phyloP scores from a whole-genome alignment of 2,113 vertebrate genomes.

The Parotia lawesii region DNA sequence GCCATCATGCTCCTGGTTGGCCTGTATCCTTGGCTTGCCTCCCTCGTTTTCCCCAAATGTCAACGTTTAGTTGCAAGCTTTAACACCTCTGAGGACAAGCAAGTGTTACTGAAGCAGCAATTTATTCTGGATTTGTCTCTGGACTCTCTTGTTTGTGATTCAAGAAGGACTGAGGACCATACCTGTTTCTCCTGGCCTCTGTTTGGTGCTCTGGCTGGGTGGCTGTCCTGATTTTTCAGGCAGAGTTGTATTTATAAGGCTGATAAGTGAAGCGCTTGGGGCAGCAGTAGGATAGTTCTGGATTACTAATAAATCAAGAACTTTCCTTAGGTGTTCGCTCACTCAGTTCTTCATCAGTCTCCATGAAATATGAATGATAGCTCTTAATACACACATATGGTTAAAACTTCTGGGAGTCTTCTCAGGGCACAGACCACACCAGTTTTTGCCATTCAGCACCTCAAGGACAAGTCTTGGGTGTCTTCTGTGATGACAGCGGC shows the following conservation, averaged over 20 bases:
- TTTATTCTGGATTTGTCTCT: background rate
- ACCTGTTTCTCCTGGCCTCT: background rate
- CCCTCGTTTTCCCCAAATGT: background rate
- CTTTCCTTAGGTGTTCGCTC: background rate
- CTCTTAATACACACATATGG: fast-evolving
- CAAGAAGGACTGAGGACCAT: background rate
- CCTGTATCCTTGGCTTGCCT: background rate
- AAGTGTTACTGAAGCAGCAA: background rate
- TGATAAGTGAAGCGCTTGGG: background rate
- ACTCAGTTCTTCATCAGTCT: background rate
- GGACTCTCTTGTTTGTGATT: background rate
- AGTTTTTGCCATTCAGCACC: background rate
- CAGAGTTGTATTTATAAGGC: background rate
- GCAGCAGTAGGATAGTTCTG: background rate
- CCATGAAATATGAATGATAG: background rate
- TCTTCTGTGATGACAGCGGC: background rate
- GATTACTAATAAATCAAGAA: background rate
- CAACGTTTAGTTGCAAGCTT: background rate
- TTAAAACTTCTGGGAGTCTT: background rate
- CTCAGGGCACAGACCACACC: background rate
- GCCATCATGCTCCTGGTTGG: background rate
- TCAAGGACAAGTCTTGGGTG: background rate
- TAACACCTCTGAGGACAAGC: background rate
- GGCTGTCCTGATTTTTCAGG: background rate
- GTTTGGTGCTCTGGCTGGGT: background rate